phyloP scores from a whole-genome alignment of 1,140 invertebrate genomes.

The Lasioglossum baleicum region DNA sequence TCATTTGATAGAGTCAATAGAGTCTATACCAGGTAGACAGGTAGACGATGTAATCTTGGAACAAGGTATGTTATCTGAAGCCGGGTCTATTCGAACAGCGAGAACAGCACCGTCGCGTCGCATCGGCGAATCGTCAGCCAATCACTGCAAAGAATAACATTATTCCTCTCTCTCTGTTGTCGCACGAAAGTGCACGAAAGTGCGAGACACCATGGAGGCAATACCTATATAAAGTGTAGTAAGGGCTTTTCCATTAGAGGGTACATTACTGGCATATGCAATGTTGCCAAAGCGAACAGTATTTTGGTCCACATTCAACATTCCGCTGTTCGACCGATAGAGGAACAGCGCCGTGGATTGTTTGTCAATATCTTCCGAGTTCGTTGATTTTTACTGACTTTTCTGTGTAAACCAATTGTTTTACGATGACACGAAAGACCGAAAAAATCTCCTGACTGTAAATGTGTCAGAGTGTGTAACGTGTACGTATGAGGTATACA shows the following conservation, averaged over 20 bases:
- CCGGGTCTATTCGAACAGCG: too few relatives aligned
- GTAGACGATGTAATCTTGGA: too few relatives aligned
- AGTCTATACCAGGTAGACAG: too few relatives aligned
- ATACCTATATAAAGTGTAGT: neutral
- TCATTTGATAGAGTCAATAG: too few relatives aligned
- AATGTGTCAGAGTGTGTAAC: conserved; percentile 23
- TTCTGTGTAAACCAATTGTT: conserved; percentile 12
- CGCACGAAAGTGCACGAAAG: too few relatives aligned
- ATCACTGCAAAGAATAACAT: too few relatives aligned
- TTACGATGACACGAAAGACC: conserved; percentile 28
- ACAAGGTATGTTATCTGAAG: too few relatives aligned
- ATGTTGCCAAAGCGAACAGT: conserved; percentile 50
- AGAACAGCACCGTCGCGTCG: too few relatives aligned
- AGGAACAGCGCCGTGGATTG: conserved; percentile 59
- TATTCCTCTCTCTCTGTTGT: too few relatives aligned
- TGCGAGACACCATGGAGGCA: too few relatives aligned
- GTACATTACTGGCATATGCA: conserved; percentile 24
- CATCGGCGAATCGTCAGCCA: too few relatives aligned
- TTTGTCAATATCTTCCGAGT: conserved; percentile 66
- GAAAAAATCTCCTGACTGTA: conserved; percentile 31
- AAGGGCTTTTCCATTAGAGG: neutral
- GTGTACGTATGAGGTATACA: conserved; percentile 6
- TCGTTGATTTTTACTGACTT: conserved; percentile 36
- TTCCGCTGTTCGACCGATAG: conserved; percentile 52
- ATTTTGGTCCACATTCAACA: conserved; percentile 53